Percentiles rank a stretch among this genome's conserved stretches.
These are phyloP conservation scores for Bambusicola thoracicus DNA, from an alignment of 2,113 vertebrate genomes.

Conservation along the genomic window DNA sequence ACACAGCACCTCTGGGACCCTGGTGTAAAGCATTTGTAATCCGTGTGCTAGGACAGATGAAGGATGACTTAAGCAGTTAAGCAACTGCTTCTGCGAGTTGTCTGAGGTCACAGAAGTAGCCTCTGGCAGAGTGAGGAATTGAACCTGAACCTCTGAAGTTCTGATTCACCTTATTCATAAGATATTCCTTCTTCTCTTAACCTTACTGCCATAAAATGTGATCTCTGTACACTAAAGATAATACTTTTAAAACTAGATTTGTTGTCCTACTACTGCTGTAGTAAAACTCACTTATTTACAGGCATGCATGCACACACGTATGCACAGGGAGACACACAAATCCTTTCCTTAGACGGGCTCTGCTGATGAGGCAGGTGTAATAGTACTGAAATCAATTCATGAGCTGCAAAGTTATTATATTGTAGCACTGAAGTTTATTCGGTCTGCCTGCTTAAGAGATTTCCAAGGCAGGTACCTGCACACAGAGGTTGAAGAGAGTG, in stretches of 20 bases:
- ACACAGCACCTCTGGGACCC: background rate
- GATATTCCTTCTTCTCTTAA: background rate
- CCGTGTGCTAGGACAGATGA: background rate
- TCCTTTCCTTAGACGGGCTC: slow-evolving; percentile 36
- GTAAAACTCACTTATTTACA: slow-evolving; percentile 39
- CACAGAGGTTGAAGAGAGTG: background rate
- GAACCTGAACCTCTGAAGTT: slow-evolving; percentile 10
- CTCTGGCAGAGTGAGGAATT: background rate
- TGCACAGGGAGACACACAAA: background rate
- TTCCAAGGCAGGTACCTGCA: background rate
- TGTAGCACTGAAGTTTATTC: slow-evolving; percentile 14
- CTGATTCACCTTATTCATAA: background rate
- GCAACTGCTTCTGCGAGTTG: background rate
- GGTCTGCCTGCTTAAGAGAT: background rate
- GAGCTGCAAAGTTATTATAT: slow-evolving; percentile 40
- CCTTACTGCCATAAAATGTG: background rate
- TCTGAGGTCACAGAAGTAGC: background rate
- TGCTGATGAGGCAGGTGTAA: slow-evolving; percentile 40
- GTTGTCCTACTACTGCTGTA: background rate
- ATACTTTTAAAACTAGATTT: background rate
- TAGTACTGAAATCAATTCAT: slow-evolving; percentile 42
- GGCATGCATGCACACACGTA: background rate
- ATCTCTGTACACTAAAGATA: background rate
- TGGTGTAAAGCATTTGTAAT: background rate
- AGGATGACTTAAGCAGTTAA: background rate